Evolutionary conservation across 2,888 invertebrate species (phyloP).

Genomic region (Drymonia ruficornis): DNA sequence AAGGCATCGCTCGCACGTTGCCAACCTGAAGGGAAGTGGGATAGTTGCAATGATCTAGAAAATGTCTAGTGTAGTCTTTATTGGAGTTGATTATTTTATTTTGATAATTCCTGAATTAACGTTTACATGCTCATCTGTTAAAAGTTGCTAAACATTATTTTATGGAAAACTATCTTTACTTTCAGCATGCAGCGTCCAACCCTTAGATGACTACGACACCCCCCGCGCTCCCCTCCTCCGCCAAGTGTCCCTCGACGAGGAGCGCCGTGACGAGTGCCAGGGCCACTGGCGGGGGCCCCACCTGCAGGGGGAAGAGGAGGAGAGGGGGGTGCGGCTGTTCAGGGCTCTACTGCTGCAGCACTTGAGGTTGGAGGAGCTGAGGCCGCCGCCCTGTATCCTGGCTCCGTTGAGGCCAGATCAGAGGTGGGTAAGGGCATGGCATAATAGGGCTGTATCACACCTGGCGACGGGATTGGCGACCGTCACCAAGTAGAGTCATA

Average conservation of each 20-base stretch:
- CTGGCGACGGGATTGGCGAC: too few relatives aligned
- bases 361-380: slow-evolving; percentile 69
- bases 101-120: slow-evolving; percentile 31
- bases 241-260: slow-evolving; percentile 78
- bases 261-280: slow-evolving; percentile 76
- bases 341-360: slow-evolving; percentile 75
- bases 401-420: slow-evolving; percentile 73
- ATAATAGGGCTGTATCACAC: too few relatives aligned
- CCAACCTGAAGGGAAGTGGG: too few relatives aligned
- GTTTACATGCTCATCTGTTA: too few relatives aligned
- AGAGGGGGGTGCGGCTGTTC: slow-evolving; percentile 79
- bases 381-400: slow-evolving; percentile 72
- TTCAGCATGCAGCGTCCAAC: slow-evolving; percentile 74
- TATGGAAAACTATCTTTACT: slow-evolving; percentile 8
- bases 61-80: slow-evolving; percentile 10
- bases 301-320: slow-evolving; percentile 74
- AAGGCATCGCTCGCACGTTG: too few relatives aligned
- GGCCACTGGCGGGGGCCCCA: slow-evolving; percentile 77
- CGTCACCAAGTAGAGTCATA: too few relatives aligned
- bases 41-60: too few relatives aligned
- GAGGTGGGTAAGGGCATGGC: slow-evolving; percentile 51
- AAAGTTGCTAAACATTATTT: too few relatives aligned
- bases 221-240: slow-evolving; percentile 75
- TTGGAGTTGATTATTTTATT: slow-evolving; percentile 29
- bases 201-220: slow-evolving; percentile 73